Percentiles rank a stretch among this genome's conserved stretches.
phyloP scores from a whole-genome alignment of 2,113 vertebrate genomes.

The Thamnophis sirtalis region DNA sequence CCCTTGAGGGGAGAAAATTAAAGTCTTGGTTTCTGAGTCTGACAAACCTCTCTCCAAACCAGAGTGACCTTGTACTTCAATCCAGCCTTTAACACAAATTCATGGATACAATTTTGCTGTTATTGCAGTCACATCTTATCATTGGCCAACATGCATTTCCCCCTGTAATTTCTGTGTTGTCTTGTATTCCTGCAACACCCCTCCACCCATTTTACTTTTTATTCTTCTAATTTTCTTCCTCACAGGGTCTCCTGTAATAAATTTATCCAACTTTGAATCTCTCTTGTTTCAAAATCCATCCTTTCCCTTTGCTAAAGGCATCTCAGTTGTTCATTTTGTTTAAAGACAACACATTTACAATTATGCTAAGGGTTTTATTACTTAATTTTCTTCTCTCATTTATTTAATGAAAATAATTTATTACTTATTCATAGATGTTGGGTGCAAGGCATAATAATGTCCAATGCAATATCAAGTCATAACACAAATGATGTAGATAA shows the following conservation, averaged over 20 bases:
- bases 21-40: not conserved
- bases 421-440: not conserved
- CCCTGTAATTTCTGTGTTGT: not conserved
- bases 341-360: not conserved
- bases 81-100: not conserved
- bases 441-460: not conserved
- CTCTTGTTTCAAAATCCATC: not conserved
- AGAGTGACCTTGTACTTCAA: not conserved
- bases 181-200: not conserved
- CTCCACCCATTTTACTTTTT: not conserved
- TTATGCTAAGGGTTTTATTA: not conserved
- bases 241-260: not conserved
- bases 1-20: not conserved
- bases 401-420: not conserved
- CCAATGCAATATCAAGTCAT: not conserved
- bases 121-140: not conserved
- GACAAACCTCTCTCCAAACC: not conserved
- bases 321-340: not conserved
- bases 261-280: not conserved
- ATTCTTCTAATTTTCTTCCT: not conserved
- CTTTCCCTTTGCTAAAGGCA: not conserved
- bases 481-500: not conserved
- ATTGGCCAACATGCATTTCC: not conserved
- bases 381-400: not conserved
- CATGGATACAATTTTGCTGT: not conserved